Evolutionary conservation across 2,797 vertebrate species (phyloP).

Genomic region (Acomys russatus): DNA sequence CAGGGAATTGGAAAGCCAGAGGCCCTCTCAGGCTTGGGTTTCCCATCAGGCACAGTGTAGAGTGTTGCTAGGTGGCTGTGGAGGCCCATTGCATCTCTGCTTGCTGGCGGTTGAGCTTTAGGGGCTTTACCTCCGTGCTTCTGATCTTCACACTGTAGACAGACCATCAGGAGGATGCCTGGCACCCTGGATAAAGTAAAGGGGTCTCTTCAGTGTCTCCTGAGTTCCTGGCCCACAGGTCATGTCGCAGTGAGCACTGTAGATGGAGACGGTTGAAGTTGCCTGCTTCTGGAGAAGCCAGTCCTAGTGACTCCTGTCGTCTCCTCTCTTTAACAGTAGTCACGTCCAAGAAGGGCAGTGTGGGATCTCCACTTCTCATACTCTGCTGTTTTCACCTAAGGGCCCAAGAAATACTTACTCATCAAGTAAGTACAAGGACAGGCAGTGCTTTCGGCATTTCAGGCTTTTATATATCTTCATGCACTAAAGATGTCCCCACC

Average conservation of each 20-base stretch:
- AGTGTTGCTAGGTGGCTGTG: background rate
- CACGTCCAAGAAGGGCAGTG: background rate
- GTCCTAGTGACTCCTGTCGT: background rate
- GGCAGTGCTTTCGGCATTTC: too few species aligned
- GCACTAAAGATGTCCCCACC: background rate
- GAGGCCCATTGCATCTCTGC: too few species aligned
- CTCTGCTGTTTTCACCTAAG: background rate
- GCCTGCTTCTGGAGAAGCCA: background rate
- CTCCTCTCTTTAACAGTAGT: background rate
- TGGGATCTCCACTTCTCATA: background rate
- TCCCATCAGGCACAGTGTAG: background rate
- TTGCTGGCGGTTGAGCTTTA: background rate
- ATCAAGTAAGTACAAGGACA: background rate
- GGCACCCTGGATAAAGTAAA: background rate
- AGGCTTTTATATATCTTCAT: background rate
- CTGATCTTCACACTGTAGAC: background rate
- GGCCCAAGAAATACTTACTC: background rate
- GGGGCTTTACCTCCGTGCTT: background rate
- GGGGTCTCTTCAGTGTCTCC: background rate
- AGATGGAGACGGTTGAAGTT: too few species aligned
- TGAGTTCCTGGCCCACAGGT: fast-evolving
- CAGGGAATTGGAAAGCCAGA: background rate
- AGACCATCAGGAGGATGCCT: background rate
- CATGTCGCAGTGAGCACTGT: too few species aligned
- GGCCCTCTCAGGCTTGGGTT: background rate